These are phyloP conservation scores for Capromys pilorides DNA, from an alignment of 2,797 vertebrate genomes.

Conservation along the genomic window DNA sequence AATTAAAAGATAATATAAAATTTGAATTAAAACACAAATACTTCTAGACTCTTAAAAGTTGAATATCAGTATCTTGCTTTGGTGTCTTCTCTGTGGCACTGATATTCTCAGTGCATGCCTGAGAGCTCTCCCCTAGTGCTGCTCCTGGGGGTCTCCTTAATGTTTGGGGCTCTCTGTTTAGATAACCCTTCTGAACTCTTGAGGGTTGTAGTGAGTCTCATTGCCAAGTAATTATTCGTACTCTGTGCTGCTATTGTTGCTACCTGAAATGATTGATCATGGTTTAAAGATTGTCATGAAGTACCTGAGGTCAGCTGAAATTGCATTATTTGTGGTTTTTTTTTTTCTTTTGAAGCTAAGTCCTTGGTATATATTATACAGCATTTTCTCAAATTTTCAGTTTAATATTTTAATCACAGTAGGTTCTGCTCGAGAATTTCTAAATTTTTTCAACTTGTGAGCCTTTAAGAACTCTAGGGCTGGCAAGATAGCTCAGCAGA, in stretches of 20 bases:
- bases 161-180: rapidly evolving
- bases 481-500: no score
- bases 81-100: not conserved
- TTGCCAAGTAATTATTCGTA: not conserved
- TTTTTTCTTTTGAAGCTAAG: not conserved
- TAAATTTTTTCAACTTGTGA: not conserved
- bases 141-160: not conserved
- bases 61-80: not conserved
- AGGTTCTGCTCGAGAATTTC: not conserved
- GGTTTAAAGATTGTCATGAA: not conserved
- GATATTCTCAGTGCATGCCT: not conserved
- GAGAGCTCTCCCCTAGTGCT: not conserved
- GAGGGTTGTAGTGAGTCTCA: not conserved
- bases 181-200: not conserved
- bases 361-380: not conserved
- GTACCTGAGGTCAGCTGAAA: not conserved
- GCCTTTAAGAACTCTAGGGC: not conserved
- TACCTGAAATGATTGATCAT: not conserved
- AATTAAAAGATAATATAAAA: not conserved
- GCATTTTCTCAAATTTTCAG: not conserved
- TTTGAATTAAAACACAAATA: not conserved
- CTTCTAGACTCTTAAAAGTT: not conserved
- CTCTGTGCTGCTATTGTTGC: not conserved
- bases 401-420: not conserved
- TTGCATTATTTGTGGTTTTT: not conserved